phyloP scores from a whole-genome alignment of 2,113 vertebrate genomes.

The Sardina pilchardus region DNA sequence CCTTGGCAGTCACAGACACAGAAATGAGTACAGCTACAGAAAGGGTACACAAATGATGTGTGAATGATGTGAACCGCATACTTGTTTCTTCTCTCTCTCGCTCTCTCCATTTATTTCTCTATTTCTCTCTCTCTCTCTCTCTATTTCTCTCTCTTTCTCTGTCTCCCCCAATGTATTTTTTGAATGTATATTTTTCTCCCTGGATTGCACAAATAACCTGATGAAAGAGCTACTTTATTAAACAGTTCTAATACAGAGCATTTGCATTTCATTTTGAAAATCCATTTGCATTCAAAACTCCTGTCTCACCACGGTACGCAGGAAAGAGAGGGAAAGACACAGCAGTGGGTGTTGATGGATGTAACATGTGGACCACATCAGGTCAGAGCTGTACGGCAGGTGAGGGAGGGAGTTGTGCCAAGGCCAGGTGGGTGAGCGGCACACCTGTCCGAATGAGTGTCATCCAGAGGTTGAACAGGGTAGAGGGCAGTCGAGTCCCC shows the following conservation, averaged over 20 bases:
- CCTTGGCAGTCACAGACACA: neutral
- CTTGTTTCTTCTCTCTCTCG: neutral
- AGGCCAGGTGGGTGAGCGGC: neutral
- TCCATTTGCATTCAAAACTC: neutral
- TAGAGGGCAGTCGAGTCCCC: neutral
- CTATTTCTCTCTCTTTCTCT: neutral
- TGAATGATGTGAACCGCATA: neutral
- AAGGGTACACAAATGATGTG: neutral
- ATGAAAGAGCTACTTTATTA: neutral
- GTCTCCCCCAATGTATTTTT: no score
- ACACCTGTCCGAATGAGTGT: neutral
- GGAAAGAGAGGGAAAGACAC: neutral
- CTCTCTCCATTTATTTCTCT: neutral
- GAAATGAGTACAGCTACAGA: neutral
- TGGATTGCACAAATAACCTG: no score
- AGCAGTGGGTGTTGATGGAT: neutral
- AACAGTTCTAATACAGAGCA: neutral
- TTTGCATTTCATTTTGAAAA: neutral
- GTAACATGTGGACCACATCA: neutral
- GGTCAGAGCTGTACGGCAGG: neutral
- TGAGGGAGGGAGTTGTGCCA: neutral
- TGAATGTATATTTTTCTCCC: neutral
- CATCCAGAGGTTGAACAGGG: neutral
- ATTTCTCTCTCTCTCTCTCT: neutral
- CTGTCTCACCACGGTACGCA: neutral